Percentiles rank a stretch among this genome's conserved stretches.
Conservation (phyloP, 2,888 invertebrate genomes). For the Zygaena filipendulae region DNA sequence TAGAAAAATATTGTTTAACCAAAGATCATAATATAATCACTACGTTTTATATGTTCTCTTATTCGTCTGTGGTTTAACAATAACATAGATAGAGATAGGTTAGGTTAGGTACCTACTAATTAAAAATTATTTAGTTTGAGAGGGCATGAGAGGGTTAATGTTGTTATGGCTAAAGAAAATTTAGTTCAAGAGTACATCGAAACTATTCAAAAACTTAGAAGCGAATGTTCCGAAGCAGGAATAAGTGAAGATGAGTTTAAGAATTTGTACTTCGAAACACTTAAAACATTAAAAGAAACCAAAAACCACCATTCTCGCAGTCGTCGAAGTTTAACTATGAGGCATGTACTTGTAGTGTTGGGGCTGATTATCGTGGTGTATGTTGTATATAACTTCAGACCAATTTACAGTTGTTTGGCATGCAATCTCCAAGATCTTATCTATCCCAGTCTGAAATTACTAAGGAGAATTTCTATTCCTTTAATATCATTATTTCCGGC, state of each 20-base stretch:
- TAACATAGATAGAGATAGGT: too few species aligned
- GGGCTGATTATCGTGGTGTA: slow-evolving; percentile 26
- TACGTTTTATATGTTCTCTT: slow-evolving; percentile 21
- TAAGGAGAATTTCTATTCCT: slow-evolving; percentile 81
- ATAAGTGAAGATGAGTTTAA: slow-evolving; percentile 73
- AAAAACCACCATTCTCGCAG: too few species aligned
- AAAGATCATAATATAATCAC: too few species aligned
- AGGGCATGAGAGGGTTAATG: too few species aligned
- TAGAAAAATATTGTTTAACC: too few species aligned
- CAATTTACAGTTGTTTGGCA: slow-evolving; percentile 73
- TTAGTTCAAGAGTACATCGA: slow-evolving; percentile 42
- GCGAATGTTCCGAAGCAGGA: slow-evolving; percentile 67
- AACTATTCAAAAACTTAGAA: slow-evolving; percentile 67
- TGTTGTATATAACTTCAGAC: slow-evolving; percentile 65
- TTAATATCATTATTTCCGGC: slow-evolving; percentile 77
- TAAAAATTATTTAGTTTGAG: too few species aligned
- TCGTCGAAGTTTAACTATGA: too few species aligned
- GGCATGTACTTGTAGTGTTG: too few species aligned
- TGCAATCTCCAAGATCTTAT: slow-evolving; percentile 83
- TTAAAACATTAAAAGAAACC: too few species aligned
- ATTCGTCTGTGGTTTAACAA: slow-evolving; percentile 21
- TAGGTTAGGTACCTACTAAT: too few species aligned
- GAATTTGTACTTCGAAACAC: slow-evolving; percentile 58
- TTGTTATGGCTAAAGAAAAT: slow-evolving; percentile 26
- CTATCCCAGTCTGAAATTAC: slow-evolving; percentile 80